phyloP scores from a whole-genome alignment of 2,113 vertebrate species.

The Larimichthys polyactis region DNA sequence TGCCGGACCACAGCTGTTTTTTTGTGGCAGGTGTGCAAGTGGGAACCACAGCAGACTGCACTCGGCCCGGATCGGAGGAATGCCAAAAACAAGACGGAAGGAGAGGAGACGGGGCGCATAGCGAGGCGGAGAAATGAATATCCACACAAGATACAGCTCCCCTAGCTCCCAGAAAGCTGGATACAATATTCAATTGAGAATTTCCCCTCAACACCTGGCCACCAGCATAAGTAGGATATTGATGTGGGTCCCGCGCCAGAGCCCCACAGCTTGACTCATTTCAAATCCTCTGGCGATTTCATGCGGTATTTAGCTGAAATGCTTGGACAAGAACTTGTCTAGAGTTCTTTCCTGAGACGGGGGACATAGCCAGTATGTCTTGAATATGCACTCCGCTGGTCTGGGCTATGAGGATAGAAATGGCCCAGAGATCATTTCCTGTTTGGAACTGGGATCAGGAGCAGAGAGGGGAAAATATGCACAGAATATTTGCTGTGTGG shows the following conservation, averaged over 20 bases:
- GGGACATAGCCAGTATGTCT: slow-evolving; percentile 57
- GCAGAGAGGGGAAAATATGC: slow-evolving; percentile 41
- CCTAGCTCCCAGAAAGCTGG: slow-evolving; percentile 70
- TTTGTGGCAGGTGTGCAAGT: slow-evolving; percentile 83
- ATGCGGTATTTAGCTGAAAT: slow-evolving; percentile 66
- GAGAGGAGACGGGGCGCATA: slow-evolving; percentile 77
- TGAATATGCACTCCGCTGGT: slow-evolving; percentile 46
- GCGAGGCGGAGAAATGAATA: slow-evolving; percentile 74
- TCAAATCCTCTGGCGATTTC: slow-evolving; percentile 68
- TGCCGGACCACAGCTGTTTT: slow-evolving; percentile 84
- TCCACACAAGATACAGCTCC: slow-evolving; percentile 76
- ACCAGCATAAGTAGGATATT: slow-evolving; percentile 71
- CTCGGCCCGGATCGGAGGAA: slow-evolving; percentile 68
- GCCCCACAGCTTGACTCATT: slow-evolving; percentile 67
- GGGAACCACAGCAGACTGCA: slow-evolving; percentile 66
- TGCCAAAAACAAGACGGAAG: slow-evolving; percentile 82
- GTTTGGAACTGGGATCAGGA: slow-evolving; percentile 57
- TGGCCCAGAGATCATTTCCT: slow-evolving; percentile 66
- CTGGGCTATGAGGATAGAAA: slow-evolving; percentile 56
- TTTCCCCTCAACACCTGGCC: slow-evolving; percentile 83
- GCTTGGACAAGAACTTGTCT: slow-evolving; percentile 73
- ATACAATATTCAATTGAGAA: slow-evolving; percentile 78
- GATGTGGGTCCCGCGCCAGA: slow-evolving; percentile 71
- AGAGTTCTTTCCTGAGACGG: slow-evolving; percentile 70
- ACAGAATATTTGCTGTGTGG: slow-evolving; percentile 44